Base-by-base conservation (phyloP, 2,797 vertebrate species). In the Rhynchonycteris naso region DNA sequence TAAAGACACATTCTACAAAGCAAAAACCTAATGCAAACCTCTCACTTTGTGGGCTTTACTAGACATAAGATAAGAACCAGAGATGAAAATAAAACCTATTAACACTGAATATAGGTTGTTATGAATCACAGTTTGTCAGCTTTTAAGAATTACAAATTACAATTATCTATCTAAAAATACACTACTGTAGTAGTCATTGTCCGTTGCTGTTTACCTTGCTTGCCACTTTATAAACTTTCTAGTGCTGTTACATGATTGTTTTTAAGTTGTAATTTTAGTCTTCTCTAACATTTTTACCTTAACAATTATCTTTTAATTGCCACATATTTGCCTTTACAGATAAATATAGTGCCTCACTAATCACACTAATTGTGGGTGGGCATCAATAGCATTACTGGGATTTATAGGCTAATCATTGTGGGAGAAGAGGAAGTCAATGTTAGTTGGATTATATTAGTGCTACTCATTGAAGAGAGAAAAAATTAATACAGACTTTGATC, bases 71-170 rank as follows among this genome's bases (percentile, higher is more conserved):
- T 93, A 95, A 97, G 97, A 95, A 38, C n/a, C 33, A 81, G 82
- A 87, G 66, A 83, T 82, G 83, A 94, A 96, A 94, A 81, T 38
- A 50, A 52, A 86, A 47, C 88, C 66, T 81, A 90, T 95, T 89
- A 95, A 94, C 91, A 87, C 91, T 93, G 95, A 97, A 90, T 90
- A 30, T 79, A 97, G 88, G 79, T 97, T 94, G 92, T 71, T 59
- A 94, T 97, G 96, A 97, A 84, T 96, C 93, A 97, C 92, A 59
- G 19, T 92, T 96, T 79, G 63, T 97, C 66, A 95, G 95, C 87
- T 97, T 97, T 86, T 54, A 95, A 95, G 22, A 91, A 92, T 97
- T 88, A 93, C 91, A 94, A n/a, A 92, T 97, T 88, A 93, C 91
- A 94, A n/a, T 96, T 65, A 86, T 94, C 97, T 76, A 85, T 35